These are phyloP conservation scores for Chloroclysta siterata DNA, from an alignment of 2,888 invertebrate genomes.

Conservation along the genomic window DNA sequence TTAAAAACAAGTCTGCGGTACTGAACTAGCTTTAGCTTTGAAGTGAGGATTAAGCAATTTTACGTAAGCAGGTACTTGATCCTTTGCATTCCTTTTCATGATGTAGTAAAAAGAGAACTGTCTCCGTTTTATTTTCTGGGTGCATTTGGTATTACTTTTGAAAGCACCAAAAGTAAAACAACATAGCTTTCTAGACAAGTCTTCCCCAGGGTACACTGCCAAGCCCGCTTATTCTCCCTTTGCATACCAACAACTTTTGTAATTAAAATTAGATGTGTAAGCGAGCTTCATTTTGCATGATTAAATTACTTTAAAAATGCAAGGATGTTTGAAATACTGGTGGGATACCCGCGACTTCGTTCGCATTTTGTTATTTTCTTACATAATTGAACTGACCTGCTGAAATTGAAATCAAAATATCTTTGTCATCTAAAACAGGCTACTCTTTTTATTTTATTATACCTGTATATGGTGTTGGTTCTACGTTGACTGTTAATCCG, in stretches of 20 bases:
- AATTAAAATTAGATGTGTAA: constrained; percentile 12
- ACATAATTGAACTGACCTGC: not conserved
- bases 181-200: constrained; percentile 14
- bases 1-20: constrained; percentile 13
- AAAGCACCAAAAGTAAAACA: constrained; percentile 10
- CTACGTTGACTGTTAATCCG: too few species aligned
- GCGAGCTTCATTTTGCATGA: constrained; percentile 13
- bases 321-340: not conserved
- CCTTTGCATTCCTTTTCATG: constrained; percentile 15
- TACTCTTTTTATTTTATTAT: too few species aligned
- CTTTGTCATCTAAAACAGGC: too few species aligned
- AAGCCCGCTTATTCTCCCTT: constrained; percentile 12
- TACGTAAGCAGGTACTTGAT: constrained; percentile 2
- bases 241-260: constrained; percentile 14
- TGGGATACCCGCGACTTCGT: not conserved
- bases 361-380: not conserved
- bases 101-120: constrained; percentile 9
- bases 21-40: constrained; percentile 7
- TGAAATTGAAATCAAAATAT: not conserved
- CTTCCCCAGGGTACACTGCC: constrained; percentile 17
- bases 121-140: constrained; percentile 13
- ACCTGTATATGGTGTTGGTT: too few species aligned
- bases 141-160: constrained; percentile 5
- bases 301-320: constrained; percentile 6
- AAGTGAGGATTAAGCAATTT: constrained; percentile 15